Base-by-base conservation (phyloP, 92 coral and sea anemone genomes). In the Zoanthus sociatus region DNA sequence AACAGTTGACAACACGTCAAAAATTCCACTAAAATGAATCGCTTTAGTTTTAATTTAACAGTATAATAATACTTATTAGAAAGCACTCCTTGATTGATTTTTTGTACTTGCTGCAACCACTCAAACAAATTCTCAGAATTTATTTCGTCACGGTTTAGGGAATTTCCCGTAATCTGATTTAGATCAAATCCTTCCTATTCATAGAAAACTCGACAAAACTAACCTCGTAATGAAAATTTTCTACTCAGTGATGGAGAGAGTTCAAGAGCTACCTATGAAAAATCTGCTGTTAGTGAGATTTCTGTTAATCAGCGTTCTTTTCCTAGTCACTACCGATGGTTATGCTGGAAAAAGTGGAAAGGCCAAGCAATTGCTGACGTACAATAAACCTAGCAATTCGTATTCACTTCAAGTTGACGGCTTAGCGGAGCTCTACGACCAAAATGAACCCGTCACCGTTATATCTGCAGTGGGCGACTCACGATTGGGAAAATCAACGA, bases 401-500 rank as follows among this genome's bases (percentile, higher is more conserved):
- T 78, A 78, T 56, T 78, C 83, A 18, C 69, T 78, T 54, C 83
- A 56, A 31, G 83, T 37, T 2, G 83, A 78, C 15, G 92, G 83
- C 11, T 17, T 78, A 21, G 32, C 55, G 15, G 70, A 78, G 33
- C 26, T 78, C 13, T 55, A 48, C 48, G 69, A 78, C 32, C 83
- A 78, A 78, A 56, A 66, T 13, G 53, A 54, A 15, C 69, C 68
- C 26, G 48, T 78, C 8, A 66, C 56, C 16, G 48, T 56, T 20
- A 54, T 87, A 6, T 86, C 93, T 4, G 96, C 90, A 0, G 82
- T 93, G 50, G 96, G 96, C 0, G 96, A 93, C 64, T 92, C 96
- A 7, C 92, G 96, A 31, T 83, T 93, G 14, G 96, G 96, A 1
- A 93, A 93, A 69, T 93, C 96, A n/a, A 93, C 96, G 16, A 89